These are phyloP conservation scores for Sander vitreus DNA, from an alignment of 2,113 vertebrate species.

Conservation along the genomic window DNA sequence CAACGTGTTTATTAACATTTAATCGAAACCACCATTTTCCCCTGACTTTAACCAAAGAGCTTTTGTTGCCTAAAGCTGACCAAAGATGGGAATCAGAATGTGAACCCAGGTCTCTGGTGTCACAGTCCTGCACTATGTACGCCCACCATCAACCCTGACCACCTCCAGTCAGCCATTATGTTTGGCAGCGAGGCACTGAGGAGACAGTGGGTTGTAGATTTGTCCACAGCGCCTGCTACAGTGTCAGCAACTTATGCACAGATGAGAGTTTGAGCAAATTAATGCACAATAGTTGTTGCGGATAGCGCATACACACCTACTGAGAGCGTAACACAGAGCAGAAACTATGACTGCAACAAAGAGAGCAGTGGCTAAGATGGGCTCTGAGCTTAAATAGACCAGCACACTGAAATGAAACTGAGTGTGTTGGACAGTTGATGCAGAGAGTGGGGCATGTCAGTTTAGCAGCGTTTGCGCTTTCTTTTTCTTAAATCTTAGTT, in stretches of 20 bases:
- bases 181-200: not conserved
- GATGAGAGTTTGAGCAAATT: not conserved
- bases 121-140: too few relatives aligned
- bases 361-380: not conserved
- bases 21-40: too few relatives aligned
- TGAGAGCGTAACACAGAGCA: not conserved
- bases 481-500: not conserved
- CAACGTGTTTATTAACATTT: too few relatives aligned
- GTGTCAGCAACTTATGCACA: too few relatives aligned
- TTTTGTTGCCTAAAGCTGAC: too few relatives aligned
- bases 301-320: not conserved
- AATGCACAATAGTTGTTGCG: not conserved
- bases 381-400: not conserved
- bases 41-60: too few relatives aligned
- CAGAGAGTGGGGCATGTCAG: not conserved
- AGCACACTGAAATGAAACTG: not conserved
- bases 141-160: too few relatives aligned
- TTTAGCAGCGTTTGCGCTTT: not conserved
- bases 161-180: not conserved
- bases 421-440: too few relatives aligned
- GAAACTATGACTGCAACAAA: not conserved
- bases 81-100: too few relatives aligned
- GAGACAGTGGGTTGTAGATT: not conserved
- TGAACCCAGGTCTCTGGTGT: too few relatives aligned
- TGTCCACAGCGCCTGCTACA: too few relatives aligned